These are phyloP conservation scores for Ophraella communa DNA, from an alignment of 2,888 invertebrate genomes.

Conservation along the genomic window DNA sequence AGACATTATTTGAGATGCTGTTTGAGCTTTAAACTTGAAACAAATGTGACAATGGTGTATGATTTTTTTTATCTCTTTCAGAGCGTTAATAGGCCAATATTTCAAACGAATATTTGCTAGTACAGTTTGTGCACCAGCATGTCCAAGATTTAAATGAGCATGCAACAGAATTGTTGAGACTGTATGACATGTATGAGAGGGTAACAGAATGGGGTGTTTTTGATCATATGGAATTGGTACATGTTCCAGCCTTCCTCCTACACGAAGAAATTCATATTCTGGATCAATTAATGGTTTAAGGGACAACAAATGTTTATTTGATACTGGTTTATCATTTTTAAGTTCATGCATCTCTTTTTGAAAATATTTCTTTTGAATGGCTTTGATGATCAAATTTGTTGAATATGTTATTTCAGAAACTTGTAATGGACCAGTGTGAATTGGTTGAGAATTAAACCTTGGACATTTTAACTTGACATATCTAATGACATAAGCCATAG, in stretches of 20 bases:
- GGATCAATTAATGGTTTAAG: not conserved
- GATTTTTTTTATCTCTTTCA: conserved; percentile 12
- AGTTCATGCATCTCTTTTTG: no score
- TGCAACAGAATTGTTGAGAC: no score
- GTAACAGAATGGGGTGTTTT: conserved; percentile 25
- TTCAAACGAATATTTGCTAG: conserved; percentile 19
- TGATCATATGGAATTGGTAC: conserved; percentile 3
- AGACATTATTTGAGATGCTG: conserved; percentile 12
- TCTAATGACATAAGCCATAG: no score
- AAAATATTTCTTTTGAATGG: no score
- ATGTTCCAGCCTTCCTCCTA: not conserved
- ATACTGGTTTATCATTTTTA: not conserved
- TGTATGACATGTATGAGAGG: not conserved
- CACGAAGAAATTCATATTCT: no score
- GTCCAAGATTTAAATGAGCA: conserved; percentile 17
- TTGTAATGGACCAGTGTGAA: no score
- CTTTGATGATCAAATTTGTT: no score
- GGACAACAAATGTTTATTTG: not conserved
- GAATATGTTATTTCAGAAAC: no score
- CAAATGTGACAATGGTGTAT: not conserved
- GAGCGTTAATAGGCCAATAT: conserved; percentile 30
- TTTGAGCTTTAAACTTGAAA: not conserved
- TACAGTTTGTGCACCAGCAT: conserved; percentile 22
- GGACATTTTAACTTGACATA: no score
- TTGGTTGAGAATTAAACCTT: no score